Evolutionary conservation across 2,797 vertebrate genomes (phyloP), one percentile per base, ranked within the genome.

Genomic region (Neopelma chrysocephalum): DNA sequence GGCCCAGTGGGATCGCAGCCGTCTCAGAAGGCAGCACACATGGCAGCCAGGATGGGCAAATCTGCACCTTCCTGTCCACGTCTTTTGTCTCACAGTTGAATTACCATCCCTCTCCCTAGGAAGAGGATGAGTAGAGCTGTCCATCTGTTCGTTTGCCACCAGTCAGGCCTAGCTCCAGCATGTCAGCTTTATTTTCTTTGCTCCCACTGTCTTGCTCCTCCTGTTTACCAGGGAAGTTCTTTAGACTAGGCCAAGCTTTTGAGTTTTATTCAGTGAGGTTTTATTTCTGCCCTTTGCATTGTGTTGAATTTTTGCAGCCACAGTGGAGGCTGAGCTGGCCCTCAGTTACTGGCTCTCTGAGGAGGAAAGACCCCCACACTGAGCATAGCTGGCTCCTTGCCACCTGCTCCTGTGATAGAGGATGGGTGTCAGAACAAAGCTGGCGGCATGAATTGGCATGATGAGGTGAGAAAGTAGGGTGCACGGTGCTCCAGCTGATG

Each of bases 361-460:
- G 71, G 90, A 89, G 73, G 58, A 87, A 45, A 84, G 48, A 69
- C 51, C 23, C 58, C 56, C 89, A 73, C 0, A 19, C 88, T 92
- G 83, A 84, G 78, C 3, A 0, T 34, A 64, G 90, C 64, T 95
- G 96, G 95, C 93, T 94, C 68, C 71, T 64, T 77, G 91, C 91
- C 93, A 95, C 94, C 68, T 79, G 90, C 94, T 87, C 86, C 88
- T 94, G 88, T 84, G 90, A 93, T 51, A 95, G 93, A 94, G 71
- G 81, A 77, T 96, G 93, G 93, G 96, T 93, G 95, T 96, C 94
- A 96, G 94, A 96, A 95, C 94, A 96, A 96, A 94, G 96, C 96
- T 96, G 96, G 96, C 94, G 78, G 95, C 96, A 92, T 82, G 94
- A 92, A 96, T 94, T 96, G 96, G 96, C 92, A 93, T 91, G 89